Evolutionary conservation across 2,888 invertebrate species (phyloP).

Genomic region (Ischnus inquisitorius): DNA sequence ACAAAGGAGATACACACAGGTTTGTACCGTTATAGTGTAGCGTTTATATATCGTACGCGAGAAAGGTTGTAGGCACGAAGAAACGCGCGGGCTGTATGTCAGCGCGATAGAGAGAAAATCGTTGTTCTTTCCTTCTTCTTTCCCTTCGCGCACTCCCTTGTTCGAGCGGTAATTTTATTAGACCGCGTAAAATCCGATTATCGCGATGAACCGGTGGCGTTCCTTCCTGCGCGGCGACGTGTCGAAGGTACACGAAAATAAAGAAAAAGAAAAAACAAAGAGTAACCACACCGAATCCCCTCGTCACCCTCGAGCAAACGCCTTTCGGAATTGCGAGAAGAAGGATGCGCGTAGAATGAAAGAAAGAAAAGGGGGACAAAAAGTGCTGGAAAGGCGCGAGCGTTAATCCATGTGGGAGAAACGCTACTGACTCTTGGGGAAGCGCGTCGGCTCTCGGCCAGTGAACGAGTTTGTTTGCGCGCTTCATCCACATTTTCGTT

Average conservation of each 20-base stretch:
- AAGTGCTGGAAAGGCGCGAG: not conserved
- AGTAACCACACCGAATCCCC: not conserved
- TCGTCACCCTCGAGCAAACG: not conserved
- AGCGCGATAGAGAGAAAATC: not conserved
- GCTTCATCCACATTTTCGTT: slow-evolving; percentile 62
- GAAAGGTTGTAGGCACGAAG: slow-evolving; percentile 9
- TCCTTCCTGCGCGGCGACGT: slow-evolving; percentile 58
- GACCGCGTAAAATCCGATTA: slow-evolving; percentile 69
- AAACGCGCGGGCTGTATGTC: not conserved
- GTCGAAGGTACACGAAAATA: slow-evolving; percentile 15
- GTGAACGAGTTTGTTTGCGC: slow-evolving; percentile 27
- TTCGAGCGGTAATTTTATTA: slow-evolving; percentile 70
- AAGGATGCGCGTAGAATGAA: not conserved
- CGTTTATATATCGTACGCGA: slow-evolving; percentile 12
- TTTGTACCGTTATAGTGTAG: not conserved
- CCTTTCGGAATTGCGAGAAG: not conserved
- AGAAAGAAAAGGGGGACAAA: not conserved
- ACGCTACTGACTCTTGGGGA: slow-evolving; percentile 8
- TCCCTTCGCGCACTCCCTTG: slow-evolving; percentile 30
- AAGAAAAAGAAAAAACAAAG: not conserved
- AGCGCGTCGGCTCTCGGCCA: not conserved
- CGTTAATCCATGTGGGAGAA: slow-evolving; percentile 31
- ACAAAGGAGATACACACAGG: slow-evolving; percentile 7
- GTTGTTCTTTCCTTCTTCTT: not conserved
- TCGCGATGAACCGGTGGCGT: slow-evolving; percentile 70